Conservation (phyloP, 2,888 invertebrate species). For the Lingula anatina region DNA sequence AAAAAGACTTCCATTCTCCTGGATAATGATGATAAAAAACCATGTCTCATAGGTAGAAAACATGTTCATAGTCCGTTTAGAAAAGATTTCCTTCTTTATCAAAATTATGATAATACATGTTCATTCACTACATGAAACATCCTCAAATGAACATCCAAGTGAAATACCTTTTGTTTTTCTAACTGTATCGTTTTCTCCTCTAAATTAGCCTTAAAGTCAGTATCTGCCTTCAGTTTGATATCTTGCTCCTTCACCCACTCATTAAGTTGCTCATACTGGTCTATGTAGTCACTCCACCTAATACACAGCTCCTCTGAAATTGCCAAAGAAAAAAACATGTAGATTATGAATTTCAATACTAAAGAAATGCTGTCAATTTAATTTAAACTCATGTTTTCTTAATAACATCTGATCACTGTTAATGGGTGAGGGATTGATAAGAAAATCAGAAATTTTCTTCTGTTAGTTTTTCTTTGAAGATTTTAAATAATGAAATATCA, state of each 20-base stretch:
- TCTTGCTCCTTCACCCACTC: constrained; percentile 84
- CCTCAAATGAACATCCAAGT: not conserved
- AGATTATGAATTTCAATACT: not conserved
- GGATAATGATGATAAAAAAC: too few species aligned
- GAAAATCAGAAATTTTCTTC: too few species aligned
- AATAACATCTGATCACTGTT: not conserved
- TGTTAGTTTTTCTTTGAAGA: too few species aligned
- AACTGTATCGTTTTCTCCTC: constrained; percentile 73
- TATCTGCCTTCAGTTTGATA: constrained; percentile 79
- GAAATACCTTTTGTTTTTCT: constrained; percentile 64
- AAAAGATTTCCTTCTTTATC: too few species aligned
- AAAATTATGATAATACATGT: too few species aligned
- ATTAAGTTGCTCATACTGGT: constrained; percentile 70
- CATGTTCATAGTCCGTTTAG: too few species aligned
- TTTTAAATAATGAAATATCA: too few species aligned
- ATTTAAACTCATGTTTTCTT: too few species aligned
- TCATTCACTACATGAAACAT: too few species aligned
- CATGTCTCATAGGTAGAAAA: too few species aligned
- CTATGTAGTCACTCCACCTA: constrained; percentile 77
- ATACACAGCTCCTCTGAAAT: constrained; percentile 64
- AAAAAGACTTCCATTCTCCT: too few species aligned
- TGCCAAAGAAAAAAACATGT: constrained; percentile 22
- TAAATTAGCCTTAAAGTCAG: constrained; percentile 72
- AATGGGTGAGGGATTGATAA: not conserved
- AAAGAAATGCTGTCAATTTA: too few species aligned